Conservation (phyloP, 2,888 invertebrate genomes). For the Xestia sexstrigata region DNA sequence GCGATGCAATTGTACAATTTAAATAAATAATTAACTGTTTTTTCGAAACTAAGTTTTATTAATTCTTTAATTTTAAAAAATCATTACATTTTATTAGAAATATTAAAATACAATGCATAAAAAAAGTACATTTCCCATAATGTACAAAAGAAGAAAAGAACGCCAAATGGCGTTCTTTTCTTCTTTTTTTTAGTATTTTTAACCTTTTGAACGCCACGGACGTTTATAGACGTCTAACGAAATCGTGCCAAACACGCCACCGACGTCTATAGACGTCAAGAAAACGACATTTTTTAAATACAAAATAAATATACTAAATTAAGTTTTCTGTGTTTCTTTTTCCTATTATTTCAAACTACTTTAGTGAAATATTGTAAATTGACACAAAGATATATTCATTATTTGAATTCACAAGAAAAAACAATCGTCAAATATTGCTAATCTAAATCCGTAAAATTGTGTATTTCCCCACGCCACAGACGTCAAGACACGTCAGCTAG, state of each 20-base stretch:
- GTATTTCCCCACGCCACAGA: constrained; percentile 26
- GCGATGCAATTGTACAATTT: background rate
- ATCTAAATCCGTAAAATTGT: constrained; percentile 8
- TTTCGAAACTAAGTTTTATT: background rate
- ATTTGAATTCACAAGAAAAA: constrained; percentile 11
- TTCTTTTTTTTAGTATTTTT: no score
- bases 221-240: constrained; percentile 26
- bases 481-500: constrained; percentile 30
- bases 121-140: no score
- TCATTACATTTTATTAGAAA: no score
- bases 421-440: constrained; percentile 10
- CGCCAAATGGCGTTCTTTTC: no score
- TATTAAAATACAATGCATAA: no score
- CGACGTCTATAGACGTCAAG: constrained; percentile 26
- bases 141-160: no score
- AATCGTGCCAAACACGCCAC: constrained; percentile 33
- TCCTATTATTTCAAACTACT: constrained; percentile 30
- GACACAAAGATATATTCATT: constrained; percentile 16
- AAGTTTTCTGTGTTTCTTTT: constrained; percentile 5
- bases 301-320: constrained; percentile 15
- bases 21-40: background rate
- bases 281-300: constrained; percentile 29
- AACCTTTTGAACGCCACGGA: constrained; percentile 23
- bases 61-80: background rate
- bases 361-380: constrained; percentile 36